A percentile compares a stretch with the other conserved stretches of the same genome.
Conservation (phyloP, 1,140 invertebrate species). For the Phthorimaea operculella region DNA sequence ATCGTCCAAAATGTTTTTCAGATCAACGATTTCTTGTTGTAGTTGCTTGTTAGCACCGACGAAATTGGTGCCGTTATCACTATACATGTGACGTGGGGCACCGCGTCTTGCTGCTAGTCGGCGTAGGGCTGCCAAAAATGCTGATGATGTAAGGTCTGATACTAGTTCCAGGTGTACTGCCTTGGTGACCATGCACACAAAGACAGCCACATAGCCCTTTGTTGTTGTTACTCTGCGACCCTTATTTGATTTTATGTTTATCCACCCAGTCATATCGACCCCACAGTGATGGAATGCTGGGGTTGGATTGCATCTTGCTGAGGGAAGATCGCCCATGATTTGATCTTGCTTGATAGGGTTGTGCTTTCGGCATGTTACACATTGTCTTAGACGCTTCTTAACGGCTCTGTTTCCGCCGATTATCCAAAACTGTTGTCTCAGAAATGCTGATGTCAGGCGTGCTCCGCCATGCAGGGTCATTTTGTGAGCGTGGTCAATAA, state of each 20-base stretch:
- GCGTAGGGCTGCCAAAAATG: too few species aligned
- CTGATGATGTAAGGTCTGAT: too few species aligned
- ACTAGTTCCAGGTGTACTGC: constrained; percentile 55
- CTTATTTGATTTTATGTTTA: constrained; percentile 8
- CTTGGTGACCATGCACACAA: constrained; percentile 39
- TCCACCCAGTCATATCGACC: constrained; percentile 29
- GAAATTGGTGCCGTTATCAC: constrained; percentile 7
- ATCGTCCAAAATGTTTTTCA: not conserved
- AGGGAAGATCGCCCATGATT: constrained; percentile 28
- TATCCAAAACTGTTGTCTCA: constrained; percentile 26
- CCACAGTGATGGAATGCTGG: constrained; percentile 21
- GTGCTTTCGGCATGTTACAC: constrained; percentile 14
- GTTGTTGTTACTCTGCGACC: not conserved
- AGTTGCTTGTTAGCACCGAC: not conserved
- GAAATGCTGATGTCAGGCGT: constrained; percentile 11
- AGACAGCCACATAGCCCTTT: constrained; percentile 41
- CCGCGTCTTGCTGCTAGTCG: too few species aligned
- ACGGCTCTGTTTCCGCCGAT: constrained; percentile 16
- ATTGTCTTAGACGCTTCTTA: constrained; percentile 2
- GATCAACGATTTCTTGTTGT: not conserved
- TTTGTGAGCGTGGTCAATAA: constrained; percentile 11
- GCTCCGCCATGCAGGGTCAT: constrained; percentile 14
- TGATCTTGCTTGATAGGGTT: constrained; percentile 12
- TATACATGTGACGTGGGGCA: too few species aligned
- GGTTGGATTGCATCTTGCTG: not conserved